phyloP scores from a whole-genome alignment of 2,888 invertebrate genomes.

The Linyphia triangularis region DNA sequence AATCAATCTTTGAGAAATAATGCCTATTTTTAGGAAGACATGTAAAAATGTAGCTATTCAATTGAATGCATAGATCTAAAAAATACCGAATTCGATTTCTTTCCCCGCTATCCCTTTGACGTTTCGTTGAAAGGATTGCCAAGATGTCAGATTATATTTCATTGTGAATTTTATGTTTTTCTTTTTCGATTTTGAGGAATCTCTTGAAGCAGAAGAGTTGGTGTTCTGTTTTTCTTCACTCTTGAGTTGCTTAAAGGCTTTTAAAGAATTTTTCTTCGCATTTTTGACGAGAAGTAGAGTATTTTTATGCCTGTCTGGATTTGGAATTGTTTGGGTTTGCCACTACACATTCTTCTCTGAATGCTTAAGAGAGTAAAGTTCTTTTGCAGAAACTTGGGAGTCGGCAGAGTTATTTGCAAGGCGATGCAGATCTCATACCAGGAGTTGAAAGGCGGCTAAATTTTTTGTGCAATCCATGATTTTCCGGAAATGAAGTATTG shows the following conservation, averaged over 20 bases:
- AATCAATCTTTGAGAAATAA: no score
- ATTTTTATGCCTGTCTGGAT: background rate
- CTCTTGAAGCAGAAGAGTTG: background rate
- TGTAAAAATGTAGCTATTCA: background rate
- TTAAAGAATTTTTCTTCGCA: background rate
- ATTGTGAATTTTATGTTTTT: background rate
- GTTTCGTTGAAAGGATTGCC: background rate
- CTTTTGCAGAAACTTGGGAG: no score
- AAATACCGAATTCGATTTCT: no score
- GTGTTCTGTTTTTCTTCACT: background rate
- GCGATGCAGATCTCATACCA: no score
- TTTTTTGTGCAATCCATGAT: no score
- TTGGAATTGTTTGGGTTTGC: background rate
- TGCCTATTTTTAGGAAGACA: background rate
- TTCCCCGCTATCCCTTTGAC: background rate
- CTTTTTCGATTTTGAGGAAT: background rate
- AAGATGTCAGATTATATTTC: slow-evolving; percentile 13
- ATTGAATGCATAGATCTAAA: no score
- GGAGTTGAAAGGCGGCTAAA: no score
- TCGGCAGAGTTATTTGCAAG: no score
- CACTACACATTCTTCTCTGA: no score
- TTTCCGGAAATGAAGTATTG: no score
- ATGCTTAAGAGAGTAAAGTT: no score
- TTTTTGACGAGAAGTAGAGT: background rate
- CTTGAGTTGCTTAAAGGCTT: background rate